Percentiles rank a stretch among this genome's conserved stretches.
phyloP scores from a whole-genome alignment of 2,888 invertebrate genomes.

The Leptopilina myrica region DNA sequence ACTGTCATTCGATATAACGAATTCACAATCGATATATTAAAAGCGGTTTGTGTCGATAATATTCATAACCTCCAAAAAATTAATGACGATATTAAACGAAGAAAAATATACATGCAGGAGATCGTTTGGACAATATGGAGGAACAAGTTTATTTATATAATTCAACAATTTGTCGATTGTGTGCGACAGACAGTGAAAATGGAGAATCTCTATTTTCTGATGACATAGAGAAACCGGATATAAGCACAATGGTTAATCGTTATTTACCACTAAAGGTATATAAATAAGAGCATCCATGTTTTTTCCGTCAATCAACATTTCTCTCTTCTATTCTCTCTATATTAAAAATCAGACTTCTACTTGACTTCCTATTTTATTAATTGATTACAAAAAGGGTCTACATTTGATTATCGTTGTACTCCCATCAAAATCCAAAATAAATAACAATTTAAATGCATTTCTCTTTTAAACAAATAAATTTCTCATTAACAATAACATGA shows the following conservation, averaged over 20 bases:
- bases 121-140: constrained; percentile 60
- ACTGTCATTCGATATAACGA: too few relatives aligned
- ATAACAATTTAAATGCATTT: not conserved
- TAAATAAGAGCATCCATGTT: constrained; percentile 38
- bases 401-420: constrained; percentile 69
- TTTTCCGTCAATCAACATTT: not conserved
- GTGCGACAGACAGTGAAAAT: constrained; percentile 85
- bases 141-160: constrained; percentile 79
- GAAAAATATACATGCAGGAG: not conserved
- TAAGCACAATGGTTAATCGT: constrained; percentile 83
- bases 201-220: constrained; percentile 82
- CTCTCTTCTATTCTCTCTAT: too few relatives aligned
- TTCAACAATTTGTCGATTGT: constrained; percentile 86
- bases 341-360: constrained; percentile 66
- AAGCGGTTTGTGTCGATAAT: not conserved
- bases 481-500: not conserved
- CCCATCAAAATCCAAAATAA: constrained; percentile 48
- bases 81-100: not conserved
- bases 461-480: not conserved
- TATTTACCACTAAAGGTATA: constrained; percentile 87
- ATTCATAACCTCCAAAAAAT: not conserved
- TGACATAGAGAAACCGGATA: constrained; percentile 80
- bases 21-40: not conserved
- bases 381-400: constrained; percentile 64
- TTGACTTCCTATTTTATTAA: constrained; percentile 71